Conservation (phyloP, 2,888 invertebrate species). For the Rotaria socialis region DNA sequence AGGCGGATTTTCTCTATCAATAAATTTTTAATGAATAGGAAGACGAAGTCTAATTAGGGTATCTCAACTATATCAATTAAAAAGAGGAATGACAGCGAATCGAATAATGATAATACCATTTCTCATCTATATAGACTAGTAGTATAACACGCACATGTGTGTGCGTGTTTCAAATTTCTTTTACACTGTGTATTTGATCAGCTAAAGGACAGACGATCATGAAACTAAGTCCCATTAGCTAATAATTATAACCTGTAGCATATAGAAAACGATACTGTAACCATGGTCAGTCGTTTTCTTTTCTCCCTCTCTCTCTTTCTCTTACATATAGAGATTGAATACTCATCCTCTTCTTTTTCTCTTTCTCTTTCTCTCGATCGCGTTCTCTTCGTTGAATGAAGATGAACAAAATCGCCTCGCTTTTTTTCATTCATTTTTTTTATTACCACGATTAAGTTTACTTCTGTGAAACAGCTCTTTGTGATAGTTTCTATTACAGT, state of each 20-base stretch:
- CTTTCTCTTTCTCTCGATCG: not conserved
- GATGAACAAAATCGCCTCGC: not conserved
- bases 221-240: not conserved
- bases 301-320: not conserved
- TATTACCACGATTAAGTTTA: not conserved
- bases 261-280: no score
- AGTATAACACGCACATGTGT: not conserved
- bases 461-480: not conserved
- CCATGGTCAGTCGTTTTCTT: not conserved
- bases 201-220: not conserved
- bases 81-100: not conserved
- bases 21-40: not conserved
- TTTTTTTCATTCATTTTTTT: not conserved
- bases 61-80: not conserved
- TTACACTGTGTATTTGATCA: not conserved
- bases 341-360: not conserved
- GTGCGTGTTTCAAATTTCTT: not conserved
- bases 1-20: not conserved
- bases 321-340: no score
- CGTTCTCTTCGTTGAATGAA: not conserved
- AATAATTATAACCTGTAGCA: not conserved
- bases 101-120: not conserved
- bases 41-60: not conserved
- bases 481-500: no score
- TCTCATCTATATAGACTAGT: not conserved